Base-by-base conservation (phyloP, 2,113 vertebrate species). In the Alaudala cheleensis region DNA sequence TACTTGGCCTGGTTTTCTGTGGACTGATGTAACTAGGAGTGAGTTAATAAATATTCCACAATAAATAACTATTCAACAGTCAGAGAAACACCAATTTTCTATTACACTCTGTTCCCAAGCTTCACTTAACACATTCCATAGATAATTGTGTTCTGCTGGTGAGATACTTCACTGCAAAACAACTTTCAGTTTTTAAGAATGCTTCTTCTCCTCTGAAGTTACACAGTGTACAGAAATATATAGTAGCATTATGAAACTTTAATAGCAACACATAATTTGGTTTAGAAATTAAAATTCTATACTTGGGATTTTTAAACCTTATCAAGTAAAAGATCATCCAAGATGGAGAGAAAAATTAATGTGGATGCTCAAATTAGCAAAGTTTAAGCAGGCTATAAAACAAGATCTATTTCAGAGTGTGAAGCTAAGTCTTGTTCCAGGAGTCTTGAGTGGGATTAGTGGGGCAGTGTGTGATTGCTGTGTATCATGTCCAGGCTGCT, bases 41-140 rank as follows among this genome's bases (percentile, higher is more conserved):
- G 72, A 88, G 44, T 88, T 90, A 95, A 86, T 94, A 95, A 93
- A 81, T 96, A 72, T 56, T 82, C 62, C 29, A 14, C 58, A 53
- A 49, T 90, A 92, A 90, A 57, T 73, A 83, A 88, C 56, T 66
- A 84, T 93, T 90, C 77, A 80, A 15, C 74, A 62, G 81, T 47
- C 73, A 58, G 7, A 91, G 67, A 81, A 90, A 92, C 86, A 77
- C 73, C 64, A 60, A 5, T 90, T 95, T 94, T 86, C 66, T 94
- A 62, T 91, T 91, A 70, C 79, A 12, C 17, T 70, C 82, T 85
- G 58, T 93, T 92, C 94, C 71, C 87, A 77, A 51, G 81, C 87
- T 93, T 90, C 28, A 1, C 64, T 90, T 47, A 28, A 14, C 0
- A 2, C n/a, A 83, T 86, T 78, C 64, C 64, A 2, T 29, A 57